Evolutionary conservation across 2,888 invertebrate genomes (phyloP), one percentile per base, ranked within the genome.

Genomic region (Teinopalpus imperialis): DNA sequence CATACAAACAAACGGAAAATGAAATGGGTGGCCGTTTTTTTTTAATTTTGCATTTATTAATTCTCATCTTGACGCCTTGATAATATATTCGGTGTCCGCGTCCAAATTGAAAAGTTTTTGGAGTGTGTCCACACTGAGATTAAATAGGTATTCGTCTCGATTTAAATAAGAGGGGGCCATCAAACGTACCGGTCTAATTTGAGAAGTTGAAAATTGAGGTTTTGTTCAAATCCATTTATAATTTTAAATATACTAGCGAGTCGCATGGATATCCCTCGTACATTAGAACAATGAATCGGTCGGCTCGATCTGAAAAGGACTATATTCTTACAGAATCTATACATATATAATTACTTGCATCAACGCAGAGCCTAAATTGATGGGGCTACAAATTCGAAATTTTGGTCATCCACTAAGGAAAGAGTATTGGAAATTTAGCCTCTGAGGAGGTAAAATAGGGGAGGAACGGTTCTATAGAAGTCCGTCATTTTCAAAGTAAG

Each of bases 101-200:
- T 49, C 42, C 54, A 59, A 60, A 63, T 61, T 61, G 56, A 61
- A 64, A 64, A 64, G 60, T 64, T 62, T 56, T 12, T 20, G 24
- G 48, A 39, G 54, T 51, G 53, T 51, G 53, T 48, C 41, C 48
- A 27, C 47, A 14, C 45, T 23, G 52, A 49, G 44, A 49, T 47
- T 52, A 54, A 45, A 40, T 23, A 27, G 34, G 39, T 20, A 32
- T 39, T 39, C 32, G 18, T 35, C 10, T 13, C 14, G 18, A 32
- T 44, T 44, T 44, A 39, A 44, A 44, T 44, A 20, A 20, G 37
- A 32, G 44, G 44, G 42, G 32, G 13, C 37, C 20, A 37, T 44
- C 44, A 39, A 37, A 37, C 6, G 37, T 6, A 9, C 26, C n/a
- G 16, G 13, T 12, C 24, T 39, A 20, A 44, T 44, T 44, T 24